Evolutionary conservation across 2,797 vertebrate genomes (phyloP).

Genomic region (Falco novaeseelandiae): DNA sequence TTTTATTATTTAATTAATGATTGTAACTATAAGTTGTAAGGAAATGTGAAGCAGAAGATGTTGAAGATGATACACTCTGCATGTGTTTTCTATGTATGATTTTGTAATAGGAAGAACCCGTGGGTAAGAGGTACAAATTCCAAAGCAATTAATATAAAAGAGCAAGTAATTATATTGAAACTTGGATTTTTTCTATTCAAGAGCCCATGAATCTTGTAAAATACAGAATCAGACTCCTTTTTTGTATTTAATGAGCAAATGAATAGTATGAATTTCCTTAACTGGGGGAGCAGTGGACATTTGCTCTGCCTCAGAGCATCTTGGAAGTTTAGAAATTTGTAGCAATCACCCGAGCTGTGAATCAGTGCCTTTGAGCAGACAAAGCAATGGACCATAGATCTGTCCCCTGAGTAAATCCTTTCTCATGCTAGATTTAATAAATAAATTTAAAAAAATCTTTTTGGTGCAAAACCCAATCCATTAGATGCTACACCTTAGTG

Average conservation of each 20-base stretch:
- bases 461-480: background rate
- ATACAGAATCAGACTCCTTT: background rate
- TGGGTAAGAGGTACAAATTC: background rate
- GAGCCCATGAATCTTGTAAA: background rate
- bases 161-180: background rate
- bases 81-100: background rate
- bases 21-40: background rate
- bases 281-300: background rate
- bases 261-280: background rate
- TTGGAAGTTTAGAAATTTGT: background rate
- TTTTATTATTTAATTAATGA: no score
- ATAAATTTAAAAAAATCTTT: background rate
- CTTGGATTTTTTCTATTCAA: background rate
- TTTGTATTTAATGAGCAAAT: background rate
- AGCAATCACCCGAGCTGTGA: background rate
- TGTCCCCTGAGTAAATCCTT: background rate
- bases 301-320: background rate
- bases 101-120: background rate
- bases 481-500: background rate
- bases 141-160: background rate
- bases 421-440: background rate
- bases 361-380: background rate
- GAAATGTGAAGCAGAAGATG: background rate
- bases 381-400: background rate
- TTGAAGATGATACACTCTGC: background rate